phyloP scores from a whole-genome alignment of 1,140 invertebrate species.

The Bombus balteatus region DNA sequence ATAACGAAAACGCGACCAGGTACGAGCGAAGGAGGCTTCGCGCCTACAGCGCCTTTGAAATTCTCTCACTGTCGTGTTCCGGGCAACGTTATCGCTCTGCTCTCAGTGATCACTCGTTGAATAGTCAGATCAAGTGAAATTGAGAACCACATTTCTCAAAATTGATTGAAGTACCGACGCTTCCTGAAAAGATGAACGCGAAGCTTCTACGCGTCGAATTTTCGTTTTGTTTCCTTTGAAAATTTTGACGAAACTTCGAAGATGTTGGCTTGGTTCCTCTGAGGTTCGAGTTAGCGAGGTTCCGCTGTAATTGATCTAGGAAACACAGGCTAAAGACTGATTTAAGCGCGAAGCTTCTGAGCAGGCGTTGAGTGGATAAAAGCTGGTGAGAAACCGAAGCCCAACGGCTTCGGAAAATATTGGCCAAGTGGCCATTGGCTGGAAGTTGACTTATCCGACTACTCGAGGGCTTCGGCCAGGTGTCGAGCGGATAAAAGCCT shows the following conservation, averaged over 20 bases:
- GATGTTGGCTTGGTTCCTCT: no score
- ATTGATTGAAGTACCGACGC: no score
- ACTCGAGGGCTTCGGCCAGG: slow-evolving; percentile 9
- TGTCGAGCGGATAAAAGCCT: not conserved
- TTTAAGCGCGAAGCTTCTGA: not conserved
- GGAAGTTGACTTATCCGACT: slow-evolving; percentile 6
- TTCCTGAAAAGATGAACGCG: no score
- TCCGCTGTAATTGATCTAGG: no score
- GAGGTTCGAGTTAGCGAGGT: no score
- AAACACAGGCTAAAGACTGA: not conserved
- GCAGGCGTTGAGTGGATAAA: not conserved
- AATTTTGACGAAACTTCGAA: no score
- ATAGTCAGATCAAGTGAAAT: no score
- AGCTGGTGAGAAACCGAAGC: not conserved
- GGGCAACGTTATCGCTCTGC: no score
- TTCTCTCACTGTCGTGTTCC: not conserved
- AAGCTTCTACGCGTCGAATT: no score
- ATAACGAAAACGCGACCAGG: slow-evolving; percentile 21
- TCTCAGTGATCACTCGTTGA: no score
- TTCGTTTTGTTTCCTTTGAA: no score
- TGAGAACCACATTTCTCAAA: no score
- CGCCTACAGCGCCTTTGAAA: not conserved
- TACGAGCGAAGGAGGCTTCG: not conserved
- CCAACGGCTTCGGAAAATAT: slow-evolving; percentile 8
- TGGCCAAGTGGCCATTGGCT: not conserved